A percentile compares a stretch with the other conserved stretches of the same genome.
Conservation (phyloP, 2,113 vertebrate genomes). For the Podiceps cristatus region DNA sequence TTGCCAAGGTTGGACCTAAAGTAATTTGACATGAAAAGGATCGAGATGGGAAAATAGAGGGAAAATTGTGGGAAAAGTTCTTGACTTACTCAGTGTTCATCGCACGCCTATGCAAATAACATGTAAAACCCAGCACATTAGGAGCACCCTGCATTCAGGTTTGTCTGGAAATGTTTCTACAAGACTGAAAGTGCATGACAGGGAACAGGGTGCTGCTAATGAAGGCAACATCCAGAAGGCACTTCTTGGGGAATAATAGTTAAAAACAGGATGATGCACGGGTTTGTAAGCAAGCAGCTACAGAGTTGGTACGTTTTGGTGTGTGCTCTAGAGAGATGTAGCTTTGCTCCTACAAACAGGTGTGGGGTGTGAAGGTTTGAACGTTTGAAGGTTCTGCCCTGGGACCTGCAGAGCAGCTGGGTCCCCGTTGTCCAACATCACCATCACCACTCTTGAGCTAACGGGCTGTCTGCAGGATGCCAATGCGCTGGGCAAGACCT, state of each 20-base stretch:
- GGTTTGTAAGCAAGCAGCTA: not conserved
- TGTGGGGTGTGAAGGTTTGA: not conserved
- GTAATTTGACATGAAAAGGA: not conserved
- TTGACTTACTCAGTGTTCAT: not conserved
- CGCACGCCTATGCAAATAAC: slow-evolving; percentile 12
- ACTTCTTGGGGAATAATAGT: slow-evolving; percentile 11
- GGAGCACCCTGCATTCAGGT: not conserved
- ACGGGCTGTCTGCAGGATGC: not conserved
- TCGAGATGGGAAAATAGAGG: not conserved
- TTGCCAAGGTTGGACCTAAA: not conserved
- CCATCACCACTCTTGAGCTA: not conserved
- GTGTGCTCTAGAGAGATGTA: not conserved
- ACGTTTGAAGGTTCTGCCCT: not conserved
- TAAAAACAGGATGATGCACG: not conserved
- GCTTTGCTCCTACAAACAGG: not conserved
- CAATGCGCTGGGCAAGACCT: not conserved
- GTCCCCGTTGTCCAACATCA: not conserved
- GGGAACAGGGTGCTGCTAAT: slow-evolving; percentile 24
- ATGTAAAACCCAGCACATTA: not conserved
- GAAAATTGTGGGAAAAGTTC: not conserved
- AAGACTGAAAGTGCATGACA: slow-evolving; percentile 51
- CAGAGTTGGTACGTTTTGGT: not conserved
- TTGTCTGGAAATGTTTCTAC: slow-evolving; percentile 49
- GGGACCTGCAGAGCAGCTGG: not conserved
- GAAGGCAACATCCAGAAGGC: slow-evolving; percentile 56